Conservation (phyloP, 2,888 invertebrate species). For the Pachydiplax longipennis region DNA sequence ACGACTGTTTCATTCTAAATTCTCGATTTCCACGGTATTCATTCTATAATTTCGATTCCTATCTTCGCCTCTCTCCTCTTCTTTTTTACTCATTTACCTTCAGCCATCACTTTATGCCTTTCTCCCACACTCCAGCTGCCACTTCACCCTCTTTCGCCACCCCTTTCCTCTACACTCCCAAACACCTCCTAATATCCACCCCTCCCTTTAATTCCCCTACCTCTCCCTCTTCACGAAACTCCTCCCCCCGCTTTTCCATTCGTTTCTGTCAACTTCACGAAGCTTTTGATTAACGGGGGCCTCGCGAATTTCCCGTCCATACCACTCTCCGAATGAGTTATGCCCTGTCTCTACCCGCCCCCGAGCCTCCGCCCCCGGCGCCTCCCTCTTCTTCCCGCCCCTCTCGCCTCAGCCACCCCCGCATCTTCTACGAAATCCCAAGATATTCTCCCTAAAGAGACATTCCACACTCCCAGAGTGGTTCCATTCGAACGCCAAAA, state of each 20-base stretch:
- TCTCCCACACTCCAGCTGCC: not conserved
- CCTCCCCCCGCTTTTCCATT: slow-evolving; percentile 39
- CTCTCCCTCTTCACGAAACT: not conserved
- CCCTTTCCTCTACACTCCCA: not conserved
- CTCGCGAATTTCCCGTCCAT: slow-evolving; percentile 44
- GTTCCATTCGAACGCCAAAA: slow-evolving; percentile 12
- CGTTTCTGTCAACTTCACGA: slow-evolving; percentile 45
- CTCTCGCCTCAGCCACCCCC: slow-evolving; percentile 12
- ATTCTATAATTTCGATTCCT: too few species aligned
- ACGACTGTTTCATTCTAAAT: too few species aligned
- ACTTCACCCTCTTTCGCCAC: not conserved
- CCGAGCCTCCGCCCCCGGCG: slow-evolving; percentile 11
- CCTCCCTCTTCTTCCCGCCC: not conserved
- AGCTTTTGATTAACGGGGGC: slow-evolving; percentile 42
- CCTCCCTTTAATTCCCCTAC: not conserved
- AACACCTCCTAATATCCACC: not conserved
- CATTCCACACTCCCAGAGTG: not conserved
- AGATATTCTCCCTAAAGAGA: slow-evolving; percentile 2
- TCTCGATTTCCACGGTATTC: too few species aligned
- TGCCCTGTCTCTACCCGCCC: slow-evolving; percentile 15
- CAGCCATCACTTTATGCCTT: not conserved
- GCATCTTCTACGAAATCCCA: slow-evolving; percentile 34
- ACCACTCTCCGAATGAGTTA: slow-evolving; percentile 40
- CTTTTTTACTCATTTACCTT: not conserved
- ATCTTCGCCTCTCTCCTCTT: not conserved